Evolutionary conservation across 2,113 vertebrate genomes (phyloP).

Genomic region (pig (Sus scrofa)): DNA sequence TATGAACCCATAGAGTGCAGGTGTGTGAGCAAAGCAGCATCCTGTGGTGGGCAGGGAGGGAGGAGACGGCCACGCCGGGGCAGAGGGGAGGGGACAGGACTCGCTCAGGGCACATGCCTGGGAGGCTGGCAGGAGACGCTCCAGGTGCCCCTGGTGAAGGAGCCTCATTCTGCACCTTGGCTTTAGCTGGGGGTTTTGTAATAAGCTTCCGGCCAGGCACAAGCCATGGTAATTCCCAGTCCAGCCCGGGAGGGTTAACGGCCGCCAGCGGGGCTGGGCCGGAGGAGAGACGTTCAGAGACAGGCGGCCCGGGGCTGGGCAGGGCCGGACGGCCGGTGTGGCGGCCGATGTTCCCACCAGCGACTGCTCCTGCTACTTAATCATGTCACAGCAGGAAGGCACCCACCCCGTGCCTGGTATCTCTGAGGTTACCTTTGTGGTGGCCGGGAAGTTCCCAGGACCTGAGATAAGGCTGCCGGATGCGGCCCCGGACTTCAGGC

Average conservation of each 20-base stretch:
- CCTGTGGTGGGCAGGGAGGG: neutral
- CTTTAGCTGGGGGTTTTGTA: neutral
- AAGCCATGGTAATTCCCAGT: neutral
- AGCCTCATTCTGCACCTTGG: neutral
- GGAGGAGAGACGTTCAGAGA: neutral
- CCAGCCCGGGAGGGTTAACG: neutral
- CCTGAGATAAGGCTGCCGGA: slow-evolving; percentile 61
- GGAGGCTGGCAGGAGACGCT: neutral
- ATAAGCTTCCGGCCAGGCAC: neutral
- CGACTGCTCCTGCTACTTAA: slow-evolving; percentile 55
- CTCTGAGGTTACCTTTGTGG: slow-evolving; percentile 22
- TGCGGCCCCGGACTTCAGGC: neutral
- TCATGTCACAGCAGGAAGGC: slow-evolving; percentile 53
- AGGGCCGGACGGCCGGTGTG: neutral
- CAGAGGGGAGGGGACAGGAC: neutral
- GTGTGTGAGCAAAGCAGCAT: neutral
- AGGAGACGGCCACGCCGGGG: neutral
- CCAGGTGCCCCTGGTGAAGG: accelerated
- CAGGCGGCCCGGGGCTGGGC: neutral
- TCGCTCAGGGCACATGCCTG: neutral
- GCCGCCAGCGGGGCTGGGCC: neutral
- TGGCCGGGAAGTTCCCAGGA: slow-evolving; percentile 68
- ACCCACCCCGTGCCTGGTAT: neutral
- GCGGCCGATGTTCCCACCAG: neutral
- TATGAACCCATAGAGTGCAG: slow-evolving; percentile 56